A percentile compares a stretch with the other conserved stretches of the same genome.
These are phyloP conservation scores for Drosophila meridionalis DNA, from an alignment of 2,888 invertebrate genomes.

Conservation along the genomic window DNA sequence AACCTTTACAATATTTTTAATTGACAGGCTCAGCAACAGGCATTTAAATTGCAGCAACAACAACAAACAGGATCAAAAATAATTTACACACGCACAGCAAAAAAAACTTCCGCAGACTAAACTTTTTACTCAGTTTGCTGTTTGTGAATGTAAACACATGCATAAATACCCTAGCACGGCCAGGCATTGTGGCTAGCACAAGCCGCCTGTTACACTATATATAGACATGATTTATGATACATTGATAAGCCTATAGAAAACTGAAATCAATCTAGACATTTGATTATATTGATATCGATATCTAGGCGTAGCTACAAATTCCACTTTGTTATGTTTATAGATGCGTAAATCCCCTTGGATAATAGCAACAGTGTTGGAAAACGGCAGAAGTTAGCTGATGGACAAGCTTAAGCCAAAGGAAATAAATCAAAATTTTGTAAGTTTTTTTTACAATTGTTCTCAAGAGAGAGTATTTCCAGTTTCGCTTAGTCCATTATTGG, in stretches of 20 bases:
- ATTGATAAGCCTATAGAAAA: neutral
- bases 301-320: neutral
- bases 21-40: constrained; percentile 52
- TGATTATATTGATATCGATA: neutral
- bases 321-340: neutral
- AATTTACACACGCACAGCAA: constrained; percentile 53
- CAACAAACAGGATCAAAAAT: constrained; percentile 42
- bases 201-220: neutral
- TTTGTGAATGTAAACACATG: constrained; percentile 11
- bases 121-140: constrained; percentile 32
- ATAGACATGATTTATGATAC: neutral
- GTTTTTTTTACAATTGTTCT: neutral
- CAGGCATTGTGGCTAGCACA: neutral
- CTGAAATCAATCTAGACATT: neutral
- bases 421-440: neutral
- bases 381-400: neutral
- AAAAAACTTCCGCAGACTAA: constrained; percentile 33
- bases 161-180: neutral
- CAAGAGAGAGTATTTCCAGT: constrained; percentile 16
- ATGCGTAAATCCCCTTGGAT: neutral
- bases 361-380: neutral
- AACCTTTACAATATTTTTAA: constrained; percentile 53
- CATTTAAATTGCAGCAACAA: constrained; percentile 38
- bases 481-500: neutral
- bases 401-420: too few species aligned